Evolutionary conservation across 2,797 vertebrate species (phyloP), one percentile per base, ranked within the genome.

Genomic region (Pseudochaenichthys georgianus): DNA sequence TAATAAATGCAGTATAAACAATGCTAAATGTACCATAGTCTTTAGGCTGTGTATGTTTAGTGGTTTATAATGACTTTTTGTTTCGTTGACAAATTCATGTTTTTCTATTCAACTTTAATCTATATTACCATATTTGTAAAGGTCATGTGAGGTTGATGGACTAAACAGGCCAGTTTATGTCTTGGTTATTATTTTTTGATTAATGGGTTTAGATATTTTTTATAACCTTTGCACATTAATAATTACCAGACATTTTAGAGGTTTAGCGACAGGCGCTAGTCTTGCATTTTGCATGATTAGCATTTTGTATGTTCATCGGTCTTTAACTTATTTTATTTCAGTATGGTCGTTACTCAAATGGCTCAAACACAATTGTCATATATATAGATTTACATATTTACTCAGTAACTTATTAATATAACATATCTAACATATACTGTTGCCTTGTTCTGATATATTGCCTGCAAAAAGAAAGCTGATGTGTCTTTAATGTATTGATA

Each of bases 221-320:
- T 64, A 65, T 75, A 60, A 69, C 52, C 74, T 83, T 85, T 84
- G 83, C 82, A 83, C 82, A 88, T 77, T 55, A 28, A 75, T 70
- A 65, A 74, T 81, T 73, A 68, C 54, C 75, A 67, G 42, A 73
- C 23, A 75, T 79, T 67, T 65, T 62, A 81, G 13, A 57, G 38
- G 62, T 64, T 23, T 54, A 52, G 19, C 77, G 64, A 71, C 72
- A 59, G 41, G 38, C 62, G 28, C 64, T 66, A 77, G 74, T 66
- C 62, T 74, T 80, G 63, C 75, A 82, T 50, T 64, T 67, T 78
- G 78, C 74, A 78, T 73, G 42, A 77, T 67, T 73, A 78, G 19
- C 62, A 73, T 42, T 58, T 64, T 74, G 60, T 67, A 54, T 66
- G 21, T 70, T 19, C 51, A 58, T 88, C 73, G 64, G 55, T 77